phyloP scores from a whole-genome alignment of 2,113 vertebrate species.

The Poicephalus meyeri region DNA sequence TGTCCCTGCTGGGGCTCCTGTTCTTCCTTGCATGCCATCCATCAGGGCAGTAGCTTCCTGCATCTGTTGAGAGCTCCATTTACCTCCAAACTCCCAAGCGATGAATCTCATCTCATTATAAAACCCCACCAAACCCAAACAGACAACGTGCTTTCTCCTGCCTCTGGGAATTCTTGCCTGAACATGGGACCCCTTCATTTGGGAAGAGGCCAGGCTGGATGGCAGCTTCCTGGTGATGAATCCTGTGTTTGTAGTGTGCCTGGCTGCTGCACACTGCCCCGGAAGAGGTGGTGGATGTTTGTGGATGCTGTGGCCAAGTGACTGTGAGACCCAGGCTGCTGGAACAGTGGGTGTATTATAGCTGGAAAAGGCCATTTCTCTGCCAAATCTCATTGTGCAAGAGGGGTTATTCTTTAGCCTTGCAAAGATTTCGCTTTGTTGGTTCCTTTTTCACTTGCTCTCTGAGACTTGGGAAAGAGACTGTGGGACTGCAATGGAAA shows the following conservation, averaged over 20 bases:
- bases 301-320: neutral
- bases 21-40: neutral
- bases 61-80: neutral
- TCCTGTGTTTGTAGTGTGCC: neutral
- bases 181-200: neutral
- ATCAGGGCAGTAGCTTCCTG: neutral
- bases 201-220: slow-evolving; percentile 18
- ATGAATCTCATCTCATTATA: neutral
- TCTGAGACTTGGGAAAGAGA: neutral
- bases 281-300: slow-evolving; percentile 17
- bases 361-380: slow-evolving; percentile 18
- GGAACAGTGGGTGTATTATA: slow-evolving; percentile 52
- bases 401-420: slow-evolving; percentile 33
- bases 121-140: neutral
- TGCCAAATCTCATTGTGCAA: slow-evolving; percentile 53
- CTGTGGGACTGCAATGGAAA: neutral
- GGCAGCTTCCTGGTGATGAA: slow-evolving; percentile 36
- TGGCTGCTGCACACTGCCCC: neutral
- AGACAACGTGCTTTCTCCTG: neutral
- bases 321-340: slow-evolving; percentile 19
- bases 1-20: neutral
- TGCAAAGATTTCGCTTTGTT: slow-evolving; percentile 16
- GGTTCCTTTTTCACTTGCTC: slow-evolving; percentile 7
- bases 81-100: neutral
- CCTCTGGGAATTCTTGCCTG: slow-evolving; percentile 13